These are phyloP conservation scores for Acipenser transmontanus DNA, from an alignment of 2,797 vertebrate species.

Conservation along the genomic window DNA sequence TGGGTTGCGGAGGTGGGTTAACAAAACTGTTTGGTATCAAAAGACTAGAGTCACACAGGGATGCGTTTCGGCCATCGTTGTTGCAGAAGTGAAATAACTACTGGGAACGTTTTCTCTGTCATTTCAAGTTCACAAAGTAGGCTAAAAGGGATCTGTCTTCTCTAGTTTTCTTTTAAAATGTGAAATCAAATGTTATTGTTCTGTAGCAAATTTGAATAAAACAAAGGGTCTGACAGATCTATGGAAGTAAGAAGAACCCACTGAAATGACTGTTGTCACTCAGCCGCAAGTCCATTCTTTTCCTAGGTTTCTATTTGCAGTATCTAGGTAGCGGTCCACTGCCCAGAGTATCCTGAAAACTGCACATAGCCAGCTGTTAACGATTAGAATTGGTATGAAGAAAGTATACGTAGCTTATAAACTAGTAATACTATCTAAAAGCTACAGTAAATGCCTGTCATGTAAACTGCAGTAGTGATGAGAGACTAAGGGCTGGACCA, in stretches of 20 bases:
- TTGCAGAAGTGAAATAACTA: neutral
- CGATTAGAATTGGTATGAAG: conserved; percentile 12
- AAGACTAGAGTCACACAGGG: no score
- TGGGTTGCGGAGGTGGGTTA: no score
- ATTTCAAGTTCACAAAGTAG: neutral
- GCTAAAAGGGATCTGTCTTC: neutral
- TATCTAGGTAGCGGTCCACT: neutral
- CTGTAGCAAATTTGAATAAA: neutral
- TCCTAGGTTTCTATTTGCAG: neutral
- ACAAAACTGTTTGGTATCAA: no score
- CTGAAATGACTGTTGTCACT: neutral
- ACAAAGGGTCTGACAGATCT: neutral
- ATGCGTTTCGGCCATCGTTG: no score
- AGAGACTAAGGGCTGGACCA: neutral
- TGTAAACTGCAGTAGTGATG: neutral
- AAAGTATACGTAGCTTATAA: neutral
- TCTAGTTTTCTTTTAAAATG: neutral
- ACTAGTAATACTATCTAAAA: neutral
- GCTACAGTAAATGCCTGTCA: neutral
- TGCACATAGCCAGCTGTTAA: conserved; percentile 8
- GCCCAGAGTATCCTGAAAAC: neutral
- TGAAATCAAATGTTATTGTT: neutral
- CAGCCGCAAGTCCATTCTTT: neutral
- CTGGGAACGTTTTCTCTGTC: neutral
- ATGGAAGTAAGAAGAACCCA: neutral